Conservation (phyloP, 92 coral and sea anemone genomes). For the Epizoanthus rinbou region DNA sequence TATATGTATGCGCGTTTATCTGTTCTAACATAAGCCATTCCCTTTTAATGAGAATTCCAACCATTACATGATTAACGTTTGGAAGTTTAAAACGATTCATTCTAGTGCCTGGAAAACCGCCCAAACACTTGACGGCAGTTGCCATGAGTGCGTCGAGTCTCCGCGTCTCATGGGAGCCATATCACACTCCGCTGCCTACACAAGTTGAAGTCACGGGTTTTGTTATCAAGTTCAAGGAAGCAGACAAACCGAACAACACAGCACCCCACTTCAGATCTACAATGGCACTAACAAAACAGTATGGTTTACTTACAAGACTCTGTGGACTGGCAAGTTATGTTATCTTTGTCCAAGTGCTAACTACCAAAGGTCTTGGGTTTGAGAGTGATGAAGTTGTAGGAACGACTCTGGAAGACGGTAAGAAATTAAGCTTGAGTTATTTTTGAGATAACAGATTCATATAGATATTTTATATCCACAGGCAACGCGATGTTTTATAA, state of each 20-base stretch:
- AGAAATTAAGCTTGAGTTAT: background rate
- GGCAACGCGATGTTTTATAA: no score
- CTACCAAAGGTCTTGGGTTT: constrained; percentile 32
- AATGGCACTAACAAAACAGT: background rate
- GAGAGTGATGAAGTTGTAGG: background rate
- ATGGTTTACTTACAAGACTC: constrained; percentile 1
- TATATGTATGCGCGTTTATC: no score
- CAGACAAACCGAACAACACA: background rate
- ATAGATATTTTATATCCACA: no score
- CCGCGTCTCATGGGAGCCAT: background rate
- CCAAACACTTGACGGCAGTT: background rate
- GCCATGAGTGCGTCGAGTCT: constrained; percentile 4
- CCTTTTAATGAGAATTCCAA: no score
- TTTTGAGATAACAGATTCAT: no score
- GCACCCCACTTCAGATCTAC: background rate
- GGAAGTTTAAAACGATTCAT: background rate
- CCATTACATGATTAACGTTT: background rate
- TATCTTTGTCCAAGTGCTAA: constrained; percentile 11
- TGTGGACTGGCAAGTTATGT: constrained; percentile 28
- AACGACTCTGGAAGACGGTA: constrained; percentile 19
- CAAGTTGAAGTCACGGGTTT: constrained; percentile 1
- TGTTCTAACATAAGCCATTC: no score
- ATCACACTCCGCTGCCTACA: background rate
- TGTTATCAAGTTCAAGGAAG: constrained; percentile 12
- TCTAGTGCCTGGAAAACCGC: constrained; percentile 32